Conservation (phyloP, 2,113 vertebrate genomes). For the Oostethus manadensis region DNA sequence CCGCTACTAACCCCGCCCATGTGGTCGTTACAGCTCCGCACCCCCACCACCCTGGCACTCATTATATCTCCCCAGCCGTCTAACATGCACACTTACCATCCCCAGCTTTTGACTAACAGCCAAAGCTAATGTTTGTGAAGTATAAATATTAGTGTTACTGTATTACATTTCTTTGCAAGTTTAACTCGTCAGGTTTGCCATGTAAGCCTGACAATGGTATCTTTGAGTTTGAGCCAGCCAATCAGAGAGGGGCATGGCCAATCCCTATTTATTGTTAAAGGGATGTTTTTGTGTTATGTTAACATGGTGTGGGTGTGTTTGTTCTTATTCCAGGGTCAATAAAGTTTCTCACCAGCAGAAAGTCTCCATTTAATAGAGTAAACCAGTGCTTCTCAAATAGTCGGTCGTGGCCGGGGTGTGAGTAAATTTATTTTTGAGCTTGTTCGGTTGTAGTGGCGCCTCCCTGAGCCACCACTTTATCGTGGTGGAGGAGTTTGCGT, state of each 20-base stretch:
- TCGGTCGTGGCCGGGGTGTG: no score
- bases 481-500: no score
- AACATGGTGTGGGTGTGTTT: background rate
- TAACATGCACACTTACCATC: constrained; percentile 24
- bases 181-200: background rate
- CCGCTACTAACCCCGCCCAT: constrained; percentile 59
- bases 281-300: background rate
- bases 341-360: constrained; percentile 6
- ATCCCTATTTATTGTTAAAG: background rate
- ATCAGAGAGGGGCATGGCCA: background rate
- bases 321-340: background rate
- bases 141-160: background rate
- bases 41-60: constrained; percentile 58
- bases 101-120: no score
- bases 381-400: no score
- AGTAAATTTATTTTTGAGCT: no score
- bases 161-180: background rate
- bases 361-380: background rate
- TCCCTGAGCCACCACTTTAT: no score
- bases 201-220: background rate
- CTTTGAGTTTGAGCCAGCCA: background rate
- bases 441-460: no score
- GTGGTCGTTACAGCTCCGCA: constrained; percentile 71
- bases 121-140: background rate
- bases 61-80: constrained; percentile 77